Evolutionary conservation across 1,140 invertebrate species (phyloP).

Genomic region (Diorhabda carinulata): DNA sequence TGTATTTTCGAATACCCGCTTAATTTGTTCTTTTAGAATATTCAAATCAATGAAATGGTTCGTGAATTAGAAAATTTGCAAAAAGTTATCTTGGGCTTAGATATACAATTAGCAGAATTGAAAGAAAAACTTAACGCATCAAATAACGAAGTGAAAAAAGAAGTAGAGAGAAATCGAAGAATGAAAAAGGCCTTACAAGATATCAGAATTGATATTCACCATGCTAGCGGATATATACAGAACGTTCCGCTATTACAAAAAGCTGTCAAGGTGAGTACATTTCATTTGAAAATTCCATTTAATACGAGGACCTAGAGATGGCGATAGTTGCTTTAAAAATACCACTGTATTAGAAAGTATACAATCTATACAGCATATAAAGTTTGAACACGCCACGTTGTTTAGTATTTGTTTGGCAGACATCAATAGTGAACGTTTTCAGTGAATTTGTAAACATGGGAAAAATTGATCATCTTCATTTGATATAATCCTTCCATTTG

Average conservation of each 20-base stretch:
- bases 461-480: too few relatives aligned
- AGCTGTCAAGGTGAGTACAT: constrained; percentile 60
- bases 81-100: constrained; percentile 49
- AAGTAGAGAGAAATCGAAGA: constrained; percentile 60
- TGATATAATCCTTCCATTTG: too few relatives aligned
- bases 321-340: too few relatives aligned
- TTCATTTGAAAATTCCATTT: not conserved
- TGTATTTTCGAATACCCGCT: too few relatives aligned
- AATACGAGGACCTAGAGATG: too few relatives aligned
- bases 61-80: constrained; percentile 68
- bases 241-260: constrained; percentile 72
- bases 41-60: constrained; percentile 73
- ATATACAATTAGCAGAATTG: constrained; percentile 68
- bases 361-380: too few relatives aligned
- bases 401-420: too few relatives aligned
- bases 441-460: too few relatives aligned
- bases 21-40: constrained; percentile 46
- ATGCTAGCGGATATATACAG: constrained; percentile 70
- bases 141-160: constrained; percentile 64
- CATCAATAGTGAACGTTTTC: too few relatives aligned
- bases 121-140: constrained; percentile 70
- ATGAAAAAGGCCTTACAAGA: constrained; percentile 65
- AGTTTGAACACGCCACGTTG: too few relatives aligned
- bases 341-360: too few relatives aligned
- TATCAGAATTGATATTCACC: constrained; percentile 75